Percentiles rank a stretch among this genome's conserved stretches.
Conservation (phyloP, 2,888 invertebrate species). For the Vandiemenella viatica region DNA sequence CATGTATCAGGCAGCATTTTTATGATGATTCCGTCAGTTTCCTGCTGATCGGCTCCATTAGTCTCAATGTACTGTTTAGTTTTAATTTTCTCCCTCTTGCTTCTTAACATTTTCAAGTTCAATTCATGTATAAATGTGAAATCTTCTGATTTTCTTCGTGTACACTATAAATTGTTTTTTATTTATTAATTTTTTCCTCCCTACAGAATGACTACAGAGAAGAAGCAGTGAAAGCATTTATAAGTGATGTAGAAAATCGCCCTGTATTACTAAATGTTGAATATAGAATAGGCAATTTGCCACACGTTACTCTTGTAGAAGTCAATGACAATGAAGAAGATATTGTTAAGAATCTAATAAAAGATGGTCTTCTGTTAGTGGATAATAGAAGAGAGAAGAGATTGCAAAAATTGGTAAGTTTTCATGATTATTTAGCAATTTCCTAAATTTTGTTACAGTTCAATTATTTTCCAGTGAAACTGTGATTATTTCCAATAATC, state of each 20-base stretch:
- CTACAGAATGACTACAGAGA: constrained; percentile 54
- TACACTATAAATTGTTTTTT: neutral
- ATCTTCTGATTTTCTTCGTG: neutral
- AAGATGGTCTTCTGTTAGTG: constrained; percentile 71
- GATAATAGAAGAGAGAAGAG: constrained; percentile 69
- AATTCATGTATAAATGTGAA: too few species aligned
- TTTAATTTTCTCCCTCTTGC: too few species aligned
- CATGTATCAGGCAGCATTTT: too few species aligned
- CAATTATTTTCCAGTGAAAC: neutral
- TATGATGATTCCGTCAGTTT: too few species aligned
- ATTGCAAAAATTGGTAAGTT: constrained; percentile 54
- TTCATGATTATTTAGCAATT: too few species aligned
- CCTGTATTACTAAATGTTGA: constrained; percentile 74
- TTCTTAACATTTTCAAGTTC: too few species aligned
- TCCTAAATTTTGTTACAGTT: neutral
- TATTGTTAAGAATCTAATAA: constrained; percentile 61
- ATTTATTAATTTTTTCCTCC: too few species aligned
- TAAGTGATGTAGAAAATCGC: constrained; percentile 48
- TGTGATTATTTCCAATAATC: too few species aligned
- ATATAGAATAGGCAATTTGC: constrained; percentile 38
- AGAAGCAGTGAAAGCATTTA: constrained; percentile 54
- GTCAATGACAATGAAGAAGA: constrained; percentile 45
- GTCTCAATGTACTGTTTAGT: too few species aligned
- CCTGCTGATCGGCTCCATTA: too few species aligned
- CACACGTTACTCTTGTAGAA: constrained; percentile 35